Evolutionary conservation across 2,797 vertebrate genomes (phyloP).

Genomic region (Momotus momota): DNA sequence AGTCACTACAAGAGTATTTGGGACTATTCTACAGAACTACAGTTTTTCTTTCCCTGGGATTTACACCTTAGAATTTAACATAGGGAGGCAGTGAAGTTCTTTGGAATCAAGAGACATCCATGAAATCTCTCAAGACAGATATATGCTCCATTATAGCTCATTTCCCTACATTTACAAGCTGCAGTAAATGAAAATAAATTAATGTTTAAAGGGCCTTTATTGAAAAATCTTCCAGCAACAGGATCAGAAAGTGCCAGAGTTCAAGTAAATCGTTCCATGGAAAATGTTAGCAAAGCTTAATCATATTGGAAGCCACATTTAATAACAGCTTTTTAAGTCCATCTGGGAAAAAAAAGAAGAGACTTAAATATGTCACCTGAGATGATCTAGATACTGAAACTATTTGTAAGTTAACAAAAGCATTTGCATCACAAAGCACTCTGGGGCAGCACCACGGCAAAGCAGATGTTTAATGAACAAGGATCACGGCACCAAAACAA

Average conservation of each 20-base stretch:
- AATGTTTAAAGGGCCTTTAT: conserved; percentile 34
- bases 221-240: conserved; percentile 57
- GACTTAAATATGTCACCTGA: conserved; percentile 76
- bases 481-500: conserved; percentile 76
- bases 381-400: conserved; percentile 76
- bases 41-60: not conserved
- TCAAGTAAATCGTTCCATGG: conserved; percentile 68
- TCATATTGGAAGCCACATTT: conserved; percentile 75
- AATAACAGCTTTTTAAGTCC: conserved; percentile 79
- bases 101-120: not conserved
- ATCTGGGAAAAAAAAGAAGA: conserved; percentile 76
- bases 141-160: conserved; percentile 24
- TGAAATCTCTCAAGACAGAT: not conserved
- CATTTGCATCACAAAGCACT: conserved; percentile 74
- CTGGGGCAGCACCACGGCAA: conserved; percentile 63
- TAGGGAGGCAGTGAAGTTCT: not conserved
- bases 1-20: not conserved
- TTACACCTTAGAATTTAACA: conserved; percentile 1
- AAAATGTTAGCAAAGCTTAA: conserved; percentile 75
- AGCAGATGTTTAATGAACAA: conserved; percentile 73
- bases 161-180: conserved; percentile 31
- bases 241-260: conserved; percentile 70
- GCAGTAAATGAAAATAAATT: conserved; percentile 35
- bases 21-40: not conserved
- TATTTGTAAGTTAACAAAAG: conserved; percentile 74